Percentiles rank a stretch among this genome's conserved stretches.
These are phyloP conservation scores for Drosophila saltans DNA, from an alignment of 1,140 invertebrate genomes.

Conservation along the genomic window DNA sequence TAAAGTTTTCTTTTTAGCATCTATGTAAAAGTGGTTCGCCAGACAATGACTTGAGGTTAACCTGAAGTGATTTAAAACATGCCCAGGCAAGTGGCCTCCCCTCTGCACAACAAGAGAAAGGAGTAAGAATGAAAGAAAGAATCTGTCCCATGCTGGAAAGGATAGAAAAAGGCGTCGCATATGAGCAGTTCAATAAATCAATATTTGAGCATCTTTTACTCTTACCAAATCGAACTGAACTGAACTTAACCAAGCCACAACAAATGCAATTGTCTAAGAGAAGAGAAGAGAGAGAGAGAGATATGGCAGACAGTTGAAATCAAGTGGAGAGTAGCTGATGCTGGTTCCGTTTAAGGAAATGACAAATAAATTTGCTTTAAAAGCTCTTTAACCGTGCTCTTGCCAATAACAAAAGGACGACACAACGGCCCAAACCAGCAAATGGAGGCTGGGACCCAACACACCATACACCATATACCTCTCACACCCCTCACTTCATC, in stretches of 20 bases:
- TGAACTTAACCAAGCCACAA: slow-evolving; percentile 12
- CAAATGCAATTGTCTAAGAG: slow-evolving; percentile 66
- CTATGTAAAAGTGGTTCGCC: slow-evolving; percentile 24
- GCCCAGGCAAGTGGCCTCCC: slow-evolving; percentile 15
- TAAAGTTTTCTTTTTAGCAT: slow-evolving; percentile 53
- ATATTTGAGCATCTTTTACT: slow-evolving; percentile 55
- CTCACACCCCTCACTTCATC: not conserved
- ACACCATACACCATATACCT: not conserved
- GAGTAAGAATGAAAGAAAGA: not conserved
- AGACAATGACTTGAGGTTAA: slow-evolving; percentile 60
- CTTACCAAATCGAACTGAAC: not conserved
- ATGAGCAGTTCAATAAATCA: slow-evolving; percentile 76
- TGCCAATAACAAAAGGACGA: slow-evolving; percentile 13
- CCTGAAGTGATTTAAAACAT: slow-evolving; percentile 51
- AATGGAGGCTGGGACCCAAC: not conserved
- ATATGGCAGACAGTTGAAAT: slow-evolving; percentile 23
- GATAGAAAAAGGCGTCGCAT: slow-evolving; percentile 38
- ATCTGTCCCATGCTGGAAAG: slow-evolving; percentile 15
- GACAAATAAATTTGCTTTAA: slow-evolving; percentile 72
- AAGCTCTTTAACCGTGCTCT: slow-evolving; percentile 49
- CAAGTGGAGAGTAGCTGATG: slow-evolving; percentile 24
- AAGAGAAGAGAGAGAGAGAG: not conserved
- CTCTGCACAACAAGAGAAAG: not conserved
- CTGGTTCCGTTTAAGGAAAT: slow-evolving; percentile 62
- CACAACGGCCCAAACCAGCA: not conserved